phyloP scores from a whole-genome alignment of 2,888 invertebrate species.

The Limnephilus rhombicus region DNA sequence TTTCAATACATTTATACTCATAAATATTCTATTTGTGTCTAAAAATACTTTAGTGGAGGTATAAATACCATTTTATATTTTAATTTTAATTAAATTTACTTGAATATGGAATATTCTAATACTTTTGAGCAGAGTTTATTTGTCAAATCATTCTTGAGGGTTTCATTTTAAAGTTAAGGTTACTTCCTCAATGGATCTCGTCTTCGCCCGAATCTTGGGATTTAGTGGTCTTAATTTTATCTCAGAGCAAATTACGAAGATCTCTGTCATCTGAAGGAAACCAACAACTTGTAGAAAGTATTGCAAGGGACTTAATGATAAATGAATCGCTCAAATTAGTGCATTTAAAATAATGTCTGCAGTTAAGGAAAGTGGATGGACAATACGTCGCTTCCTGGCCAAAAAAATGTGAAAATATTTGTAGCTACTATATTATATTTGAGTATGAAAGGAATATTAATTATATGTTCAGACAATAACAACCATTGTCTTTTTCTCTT shows the following conservation, averaged over 20 bases:
- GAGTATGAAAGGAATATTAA: background rate
- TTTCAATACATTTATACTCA: conserved; percentile 21
- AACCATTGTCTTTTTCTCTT: conserved; percentile 8
- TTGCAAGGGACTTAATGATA: background rate
- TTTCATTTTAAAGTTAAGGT: conserved; percentile 8
- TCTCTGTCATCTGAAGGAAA: background rate
- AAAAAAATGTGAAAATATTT: conserved; percentile 37
- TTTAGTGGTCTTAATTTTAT: background rate
- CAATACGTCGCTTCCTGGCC: conserved; percentile 28
- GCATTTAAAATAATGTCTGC: conserved; percentile 25
- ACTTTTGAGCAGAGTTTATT: conserved; percentile 1
- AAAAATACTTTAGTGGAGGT: conserved; percentile 30
- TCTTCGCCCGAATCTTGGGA: background rate
- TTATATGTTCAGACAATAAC: conserved; percentile 32
- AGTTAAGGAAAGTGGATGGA: conserved; percentile 13
- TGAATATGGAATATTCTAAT: conserved; percentile 13
- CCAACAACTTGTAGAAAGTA: background rate
- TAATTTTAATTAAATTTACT: conserved; percentile 24
- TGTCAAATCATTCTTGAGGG: background rate
- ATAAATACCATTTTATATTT: conserved; percentile 36
- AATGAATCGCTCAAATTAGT: conserved; percentile 29
- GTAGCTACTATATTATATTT: conserved; percentile 40
- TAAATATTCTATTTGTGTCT: conserved; percentile 23
- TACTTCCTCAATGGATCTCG: conserved; percentile 15
- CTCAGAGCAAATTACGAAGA: background rate